These are phyloP conservation scores for Nasonia vitripennis DNA, from an alignment of 1,140 invertebrate species.

Conservation along the genomic window DNA sequence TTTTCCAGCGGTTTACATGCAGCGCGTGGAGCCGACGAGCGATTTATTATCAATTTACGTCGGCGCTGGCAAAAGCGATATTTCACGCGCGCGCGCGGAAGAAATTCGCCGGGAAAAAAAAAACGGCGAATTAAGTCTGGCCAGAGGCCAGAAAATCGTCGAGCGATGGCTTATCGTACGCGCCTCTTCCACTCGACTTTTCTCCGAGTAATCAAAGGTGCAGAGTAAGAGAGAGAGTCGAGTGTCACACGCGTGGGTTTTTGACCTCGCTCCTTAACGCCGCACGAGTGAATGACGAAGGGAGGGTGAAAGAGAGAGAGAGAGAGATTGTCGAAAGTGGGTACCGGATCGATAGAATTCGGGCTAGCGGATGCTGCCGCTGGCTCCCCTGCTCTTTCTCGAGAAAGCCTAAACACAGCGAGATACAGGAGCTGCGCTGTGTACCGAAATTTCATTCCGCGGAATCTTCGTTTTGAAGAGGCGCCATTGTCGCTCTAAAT, in stretches of 20 bases:
- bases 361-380: conserved; percentile 16
- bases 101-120: conserved; percentile 13
- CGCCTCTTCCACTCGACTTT: conserved; percentile 22
- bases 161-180: too few species aligned
- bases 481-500: too few species aligned
- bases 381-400: conserved; percentile 24
- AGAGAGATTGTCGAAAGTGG: conserved; percentile 25
- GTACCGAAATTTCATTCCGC: not conserved
- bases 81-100: conserved; percentile 13
- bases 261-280: conserved; percentile 44
- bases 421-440: not conserved
- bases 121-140: conserved; percentile 43
- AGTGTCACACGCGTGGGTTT: conserved; percentile 24
- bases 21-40: not conserved
- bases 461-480: too few species aligned
- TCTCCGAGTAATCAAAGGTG: not conserved
- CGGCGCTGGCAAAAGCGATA: conserved; percentile 19
- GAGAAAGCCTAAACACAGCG: not conserved
- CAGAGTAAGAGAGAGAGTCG: conserved; percentile 1
- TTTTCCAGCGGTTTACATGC: not conserved
- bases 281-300: conserved; percentile 22
- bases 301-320: not conserved
- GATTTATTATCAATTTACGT: conserved; percentile 51
- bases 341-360: conserved; percentile 47
- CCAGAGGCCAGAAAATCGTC: conserved; percentile 22